Evolutionary conservation across 2,888 invertebrate genomes (phyloP).

Genomic region (Epistrophella euchroma): DNA sequence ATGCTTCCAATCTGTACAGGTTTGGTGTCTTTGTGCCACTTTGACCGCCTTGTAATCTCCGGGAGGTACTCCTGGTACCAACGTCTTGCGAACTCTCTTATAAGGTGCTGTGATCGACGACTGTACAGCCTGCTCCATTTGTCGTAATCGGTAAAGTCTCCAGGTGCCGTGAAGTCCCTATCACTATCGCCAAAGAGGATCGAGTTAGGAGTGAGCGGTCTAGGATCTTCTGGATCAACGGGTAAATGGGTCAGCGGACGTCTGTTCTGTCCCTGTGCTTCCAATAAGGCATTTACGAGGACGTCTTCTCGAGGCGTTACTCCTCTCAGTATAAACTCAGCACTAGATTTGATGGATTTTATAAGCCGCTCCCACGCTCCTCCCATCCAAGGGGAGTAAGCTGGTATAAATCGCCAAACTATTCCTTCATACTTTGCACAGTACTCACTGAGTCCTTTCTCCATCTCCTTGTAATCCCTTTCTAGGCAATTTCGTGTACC

Average conservation of each 20-base stretch:
- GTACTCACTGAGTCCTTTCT: neutral
- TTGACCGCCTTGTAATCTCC: no score
- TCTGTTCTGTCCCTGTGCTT: constrained; percentile 20
- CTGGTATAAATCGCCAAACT: neutral
- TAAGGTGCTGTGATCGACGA: neutral
- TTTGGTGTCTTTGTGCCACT: no score
- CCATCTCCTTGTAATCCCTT: constrained; percentile 4
- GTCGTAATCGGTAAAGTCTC: neutral
- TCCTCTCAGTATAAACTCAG: constrained; percentile 8
- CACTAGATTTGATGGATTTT: neutral
- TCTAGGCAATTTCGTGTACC: neutral
- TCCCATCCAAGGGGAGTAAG: no score
- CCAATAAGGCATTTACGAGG: constrained; percentile 5
- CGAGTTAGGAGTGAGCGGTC: constrained; percentile 39
- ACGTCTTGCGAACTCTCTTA: no score
- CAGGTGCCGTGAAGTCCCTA: constrained; percentile 27
- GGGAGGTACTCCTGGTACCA: no score
- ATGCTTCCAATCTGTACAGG: constrained; percentile 21
- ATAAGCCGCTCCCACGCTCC: no score
- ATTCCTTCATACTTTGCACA: neutral
- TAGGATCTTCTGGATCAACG: neutral
- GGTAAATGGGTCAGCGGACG: constrained; percentile 22
- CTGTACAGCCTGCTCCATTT: constrained; percentile 33
- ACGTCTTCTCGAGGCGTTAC: constrained; percentile 27
- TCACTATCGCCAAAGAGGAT: constrained; percentile 2